Conservation (phyloP, 2,113 vertebrate species). For the Pleuronectes platessa region DNA sequence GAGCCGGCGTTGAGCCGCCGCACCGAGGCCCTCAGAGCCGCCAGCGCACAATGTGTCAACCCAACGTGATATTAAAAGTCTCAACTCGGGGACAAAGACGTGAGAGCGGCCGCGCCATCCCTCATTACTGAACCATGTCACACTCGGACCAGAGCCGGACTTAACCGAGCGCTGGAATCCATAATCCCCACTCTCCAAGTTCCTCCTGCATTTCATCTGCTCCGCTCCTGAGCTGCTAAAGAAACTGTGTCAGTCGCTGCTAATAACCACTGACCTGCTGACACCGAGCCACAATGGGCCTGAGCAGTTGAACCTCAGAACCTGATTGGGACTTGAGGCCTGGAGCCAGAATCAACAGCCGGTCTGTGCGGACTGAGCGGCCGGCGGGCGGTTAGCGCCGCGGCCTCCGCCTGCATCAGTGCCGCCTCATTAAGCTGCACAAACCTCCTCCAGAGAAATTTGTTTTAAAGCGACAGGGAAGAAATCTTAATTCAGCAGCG, state of each 20-base stretch:
- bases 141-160: conserved; percentile 87
- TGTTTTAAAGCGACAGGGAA: conserved; percentile 86
- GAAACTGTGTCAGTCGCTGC: conserved; percentile 93
- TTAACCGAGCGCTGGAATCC: conserved; percentile 87
- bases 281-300: conserved; percentile 92
- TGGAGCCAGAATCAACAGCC: conserved; percentile 93
- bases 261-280: conserved; percentile 99
- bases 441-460: conserved; percentile 91
- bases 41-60: conserved; percentile 33
- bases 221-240: conserved; percentile 91
- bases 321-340: conserved; percentile 94
- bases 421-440: conserved; percentile 97
- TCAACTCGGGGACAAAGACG: conserved; percentile 36
- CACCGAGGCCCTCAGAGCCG: conserved; percentile 5
- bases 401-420: conserved; percentile 90
- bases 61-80: conserved; percentile 37
- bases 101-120: conserved; percentile 81
- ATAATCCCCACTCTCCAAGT: conserved; percentile 91
- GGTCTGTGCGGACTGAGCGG: conserved; percentile 81
- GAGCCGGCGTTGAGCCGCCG: not conserved
- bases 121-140: conserved; percentile 98
- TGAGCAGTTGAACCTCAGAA: conserved; percentile 89
- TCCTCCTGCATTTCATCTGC: conserved; percentile 91
- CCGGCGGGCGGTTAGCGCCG: conserved; percentile 76
- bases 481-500: conserved; percentile 33